Base-by-base conservation (phyloP, 2,797 vertebrate species). In the Coranthus polyacanthus region DNA sequence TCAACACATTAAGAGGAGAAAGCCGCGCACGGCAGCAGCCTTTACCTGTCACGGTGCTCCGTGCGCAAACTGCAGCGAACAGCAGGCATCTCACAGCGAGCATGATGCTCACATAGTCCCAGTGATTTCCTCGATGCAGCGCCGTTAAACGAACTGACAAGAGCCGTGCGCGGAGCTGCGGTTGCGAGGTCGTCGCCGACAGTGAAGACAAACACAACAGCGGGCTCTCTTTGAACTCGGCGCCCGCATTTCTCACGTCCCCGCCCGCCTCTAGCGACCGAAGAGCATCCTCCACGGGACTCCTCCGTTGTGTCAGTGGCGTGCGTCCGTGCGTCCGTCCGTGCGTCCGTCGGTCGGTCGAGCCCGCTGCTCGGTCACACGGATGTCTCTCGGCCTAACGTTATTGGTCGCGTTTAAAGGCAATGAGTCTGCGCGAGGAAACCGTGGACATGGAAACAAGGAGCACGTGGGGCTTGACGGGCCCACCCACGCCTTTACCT, bases 81-180 rank as follows among this genome's bases (percentile, higher is more conserved):
- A 96, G 92, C 95, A 96, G 93, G 88, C 93, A 94, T 89, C 90
- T 93, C 93, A 94, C 92, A 78, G 91, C 90, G 82, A 92, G 94
- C 96, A 96, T 97, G 93, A 82, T 93, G 94, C 91, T 94, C 90
- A 88, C 96, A 96, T 96, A 94, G 88, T 93, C 95, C 90, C 89
- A 38, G 67, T 67, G 89, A 59, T 85, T 41, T 83, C 83, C 79
- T 65, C 78, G 68, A 68, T 84, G 78, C 81, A 16, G 74, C 80
- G 75, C 84, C 78, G 87, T 76, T 78, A 80, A 45, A 84, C 38
- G 68, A 60, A 42, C 17, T 15, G 70, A 37, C n/a, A n/a, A n/a
- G n/a, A n/a, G n/a, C n/a, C n/a, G n/a, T n/a, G n/a, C n/a, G n/a
- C 37, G 59, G 52, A 62, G 56, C 84, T 24, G 74, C 51, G n/a